Base-by-base conservation (phyloP, 1,140 invertebrate species). In the Venustaconcha ellipsiformis region DNA sequence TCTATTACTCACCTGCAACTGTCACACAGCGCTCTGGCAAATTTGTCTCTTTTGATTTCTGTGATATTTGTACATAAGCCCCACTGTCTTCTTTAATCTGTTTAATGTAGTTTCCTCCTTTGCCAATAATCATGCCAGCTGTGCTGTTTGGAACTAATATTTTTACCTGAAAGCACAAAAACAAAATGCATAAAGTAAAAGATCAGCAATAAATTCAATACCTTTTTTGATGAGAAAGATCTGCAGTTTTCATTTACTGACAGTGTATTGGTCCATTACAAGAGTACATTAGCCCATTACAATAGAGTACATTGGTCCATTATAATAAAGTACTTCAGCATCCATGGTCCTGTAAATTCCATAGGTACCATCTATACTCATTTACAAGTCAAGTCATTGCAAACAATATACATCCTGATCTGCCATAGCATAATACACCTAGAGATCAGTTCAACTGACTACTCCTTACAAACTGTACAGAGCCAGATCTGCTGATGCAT, bases 61-160 rank as follows among this genome's bases (percentile, higher is more conserved):
- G 97, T 86, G 97, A 99, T 86, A 99, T 97, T 92, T 99, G 97
- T 82, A 99, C 96, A 91, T 98, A 99, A 77, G 97, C 97, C 80
- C 97, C 96, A 86, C 95, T 98, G 87, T 96, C 94, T 90, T 99
- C 97, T 91, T 99, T 99, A 83, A 99, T 97, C 91, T 99, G 97
- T 91, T 99, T 99, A 83, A 99, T 99, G 87, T 96, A 99, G 90
- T 95, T 96, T 70, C 98, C 98, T 75, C 94, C 96, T 91, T 99
- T 99, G 80, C 98, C 98, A 88, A 99, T 99, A 81, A 99, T 98
- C 97, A 99, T 99, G 80, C 98, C 98, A 79, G 97, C 98, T 18
- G 97, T 99, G 76, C 96, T 98, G 90, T 99, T 99, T 78, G 98
- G 98, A 86, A 99, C 97, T 82, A 99, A 91, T 85, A 99, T 97